Conservation (phyloP, 2,888 invertebrate genomes). For the Phaonia tiefii region DNA sequence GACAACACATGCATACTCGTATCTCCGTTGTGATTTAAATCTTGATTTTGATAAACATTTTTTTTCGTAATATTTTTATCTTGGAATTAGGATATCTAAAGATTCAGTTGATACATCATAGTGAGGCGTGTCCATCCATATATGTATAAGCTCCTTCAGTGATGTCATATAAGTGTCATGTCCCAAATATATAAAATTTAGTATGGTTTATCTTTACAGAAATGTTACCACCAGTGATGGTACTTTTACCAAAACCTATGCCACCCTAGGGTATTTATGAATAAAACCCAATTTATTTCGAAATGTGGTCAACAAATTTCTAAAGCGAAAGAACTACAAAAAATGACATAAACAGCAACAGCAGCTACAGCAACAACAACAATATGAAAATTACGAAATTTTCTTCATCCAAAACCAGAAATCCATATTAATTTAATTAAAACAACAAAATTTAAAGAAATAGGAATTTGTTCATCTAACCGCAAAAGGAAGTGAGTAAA, state of each 20-base stretch:
- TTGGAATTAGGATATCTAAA: too few species aligned
- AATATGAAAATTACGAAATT: slow-evolving; percentile 42
- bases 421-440: slow-evolving; percentile 40
- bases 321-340: slow-evolving; percentile 69
- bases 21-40: too few species aligned
- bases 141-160: too few species aligned
- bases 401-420: slow-evolving; percentile 25
- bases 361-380: slow-evolving; percentile 2
- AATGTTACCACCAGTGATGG: slow-evolving; percentile 90
- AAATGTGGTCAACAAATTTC: slow-evolving; percentile 71
- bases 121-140: too few species aligned
- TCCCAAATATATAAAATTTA: slow-evolving; percentile 29
- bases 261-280: slow-evolving; percentile 96
- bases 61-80: too few species aligned
- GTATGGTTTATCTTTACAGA: slow-evolving; percentile 81
- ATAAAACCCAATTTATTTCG: slow-evolving; percentile 73
- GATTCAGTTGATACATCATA: too few species aligned
- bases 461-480: neutral
- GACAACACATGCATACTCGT: too few species aligned
- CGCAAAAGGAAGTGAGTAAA: slow-evolving; percentile 8
- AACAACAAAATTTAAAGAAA: slow-evolving; percentile 14
- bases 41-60: too few species aligned
- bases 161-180: neutral
- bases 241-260: slow-evolving; percentile 96
- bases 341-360: slow-evolving; percentile 67